These are phyloP conservation scores for Drosophila multiciliata DNA, from an alignment of 2,888 invertebrate genomes.

Conservation along the genomic window DNA sequence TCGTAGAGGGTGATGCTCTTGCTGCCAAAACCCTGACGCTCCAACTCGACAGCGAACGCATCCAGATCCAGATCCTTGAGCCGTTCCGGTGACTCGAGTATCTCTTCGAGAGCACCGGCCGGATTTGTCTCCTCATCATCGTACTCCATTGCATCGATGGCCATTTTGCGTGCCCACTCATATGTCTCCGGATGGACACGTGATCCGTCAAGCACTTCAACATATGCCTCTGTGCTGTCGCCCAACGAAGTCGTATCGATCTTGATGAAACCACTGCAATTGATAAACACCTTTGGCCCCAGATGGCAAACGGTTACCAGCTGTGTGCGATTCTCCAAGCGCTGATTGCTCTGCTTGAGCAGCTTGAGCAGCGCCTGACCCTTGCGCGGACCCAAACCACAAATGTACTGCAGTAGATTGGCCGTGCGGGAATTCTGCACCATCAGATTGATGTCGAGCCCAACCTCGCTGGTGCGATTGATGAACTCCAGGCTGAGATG, in stretches of 20 bases:
- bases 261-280: slow-evolving; percentile 99
- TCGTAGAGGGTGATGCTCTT: slow-evolving; percentile 98
- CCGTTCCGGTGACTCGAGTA: slow-evolving; percentile 96
- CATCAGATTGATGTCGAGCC: slow-evolving; percentile 97
- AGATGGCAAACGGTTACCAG: slow-evolving; percentile 97
- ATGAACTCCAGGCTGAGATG: slow-evolving; percentile 95
- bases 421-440: slow-evolving; percentile 95
- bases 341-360: slow-evolving; percentile 95
- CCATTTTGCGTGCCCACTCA: slow-evolving; percentile 99
- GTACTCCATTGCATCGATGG: slow-evolving; percentile 99
- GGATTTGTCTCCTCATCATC: slow-evolving; percentile 99
- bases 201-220: slow-evolving; percentile 98
- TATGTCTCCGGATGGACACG: slow-evolving; percentile 99
- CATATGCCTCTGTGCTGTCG: slow-evolving; percentile 97
- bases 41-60: slow-evolving; percentile 98
- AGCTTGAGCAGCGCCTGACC: slow-evolving; percentile 94
- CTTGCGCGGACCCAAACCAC: slow-evolving; percentile 98
- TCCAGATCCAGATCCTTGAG: slow-evolving; percentile 98
- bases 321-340: slow-evolving; percentile 97
- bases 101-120: slow-evolving; percentile 98
- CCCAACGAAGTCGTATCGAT: slow-evolving; percentile 98
- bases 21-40: slow-evolving; percentile 94
- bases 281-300: slow-evolving; percentile 99
- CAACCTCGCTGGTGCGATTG: slow-evolving; percentile 98
- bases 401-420: slow-evolving; percentile 97